phyloP scores from a whole-genome alignment of 2,888 invertebrate genomes.

The Pilophorus perplexus region DNA sequence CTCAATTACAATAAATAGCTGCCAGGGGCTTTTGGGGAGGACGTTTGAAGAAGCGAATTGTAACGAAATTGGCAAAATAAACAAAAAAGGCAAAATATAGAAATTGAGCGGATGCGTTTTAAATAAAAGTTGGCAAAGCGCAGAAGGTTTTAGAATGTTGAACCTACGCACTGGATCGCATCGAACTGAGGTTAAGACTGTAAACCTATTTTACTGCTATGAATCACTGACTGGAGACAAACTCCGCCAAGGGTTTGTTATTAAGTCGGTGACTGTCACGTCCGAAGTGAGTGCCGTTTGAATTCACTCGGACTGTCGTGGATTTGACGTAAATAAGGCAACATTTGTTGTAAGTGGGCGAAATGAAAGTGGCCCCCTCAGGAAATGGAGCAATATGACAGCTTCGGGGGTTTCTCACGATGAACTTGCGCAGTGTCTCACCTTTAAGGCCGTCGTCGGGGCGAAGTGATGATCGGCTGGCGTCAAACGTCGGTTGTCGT shows the following conservation, averaged over 20 bases:
- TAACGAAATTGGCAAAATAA: not conserved
- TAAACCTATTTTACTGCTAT: not conserved
- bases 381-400: slow-evolving; percentile 34
- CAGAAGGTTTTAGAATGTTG: not conserved
- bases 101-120: slow-evolving; percentile 1
- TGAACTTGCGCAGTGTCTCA: not conserved
- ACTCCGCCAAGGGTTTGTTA: not conserved
- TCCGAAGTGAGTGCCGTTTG: not conserved
- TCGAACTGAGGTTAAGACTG: slow-evolving; percentile 1
- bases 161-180: slow-evolving; percentile 15
- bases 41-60: not conserved
- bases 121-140: slow-evolving; percentile 3
- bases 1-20: not conserved
- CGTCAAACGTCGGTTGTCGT: not conserved
- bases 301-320: not conserved
- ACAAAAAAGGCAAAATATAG: not conserved
- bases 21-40: not conserved
- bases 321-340: slow-evolving; percentile 11
- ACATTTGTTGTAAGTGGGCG: slow-evolving; percentile 23
- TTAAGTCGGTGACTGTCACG: not conserved
- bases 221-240: not conserved
- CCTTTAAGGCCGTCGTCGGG: not conserved
- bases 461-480: not conserved
- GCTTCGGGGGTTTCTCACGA: not conserved
- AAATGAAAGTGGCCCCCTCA: slow-evolving; percentile 23